Evolutionary conservation across 37 sponge, comb jelly and placozoan genomes (phyloP).

Genomic region (Haliclona indistincta): DNA sequence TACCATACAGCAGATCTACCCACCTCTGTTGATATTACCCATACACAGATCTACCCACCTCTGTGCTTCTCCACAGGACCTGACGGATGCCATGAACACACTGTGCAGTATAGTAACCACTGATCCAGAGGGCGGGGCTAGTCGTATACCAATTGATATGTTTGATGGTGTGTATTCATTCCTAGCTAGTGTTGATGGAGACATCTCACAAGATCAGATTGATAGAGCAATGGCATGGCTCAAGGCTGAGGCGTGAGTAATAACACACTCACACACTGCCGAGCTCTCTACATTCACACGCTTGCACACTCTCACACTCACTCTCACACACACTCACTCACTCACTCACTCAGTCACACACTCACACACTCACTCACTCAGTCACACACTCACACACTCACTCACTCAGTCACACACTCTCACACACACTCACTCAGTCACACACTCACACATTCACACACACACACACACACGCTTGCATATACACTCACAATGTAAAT

Average conservation of each 20-base stretch:
- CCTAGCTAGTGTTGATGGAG: conserved; percentile 79
- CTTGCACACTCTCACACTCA: no score
- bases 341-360: no score
- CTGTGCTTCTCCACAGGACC: conserved; percentile 30
- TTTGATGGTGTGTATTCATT: conserved; percentile 82
- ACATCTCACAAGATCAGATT: conserved; percentile 64
- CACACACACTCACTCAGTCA: no score
- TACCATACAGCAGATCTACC: conserved; percentile 77
- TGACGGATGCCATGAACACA: conserved; percentile 74
- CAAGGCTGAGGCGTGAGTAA: conserved; percentile 67
- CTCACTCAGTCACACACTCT: no score
- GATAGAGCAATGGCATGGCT: conserved; percentile 68
- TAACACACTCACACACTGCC: not conserved
- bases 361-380: no score
- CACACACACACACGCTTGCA: no score
- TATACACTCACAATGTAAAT: no score
- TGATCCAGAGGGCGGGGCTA: conserved; percentile 80
- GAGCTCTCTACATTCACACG: no score
- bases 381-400: no score
- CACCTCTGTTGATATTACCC: conserved; percentile 53
- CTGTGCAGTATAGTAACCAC: conserved; percentile 86
- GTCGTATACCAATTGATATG: conserved; percentile 69
- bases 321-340: no score
- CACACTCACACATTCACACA: no score
- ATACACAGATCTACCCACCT: not conserved